Conservation (phyloP, 2,888 invertebrate genomes). For the Drosophila meridiana region DNA sequence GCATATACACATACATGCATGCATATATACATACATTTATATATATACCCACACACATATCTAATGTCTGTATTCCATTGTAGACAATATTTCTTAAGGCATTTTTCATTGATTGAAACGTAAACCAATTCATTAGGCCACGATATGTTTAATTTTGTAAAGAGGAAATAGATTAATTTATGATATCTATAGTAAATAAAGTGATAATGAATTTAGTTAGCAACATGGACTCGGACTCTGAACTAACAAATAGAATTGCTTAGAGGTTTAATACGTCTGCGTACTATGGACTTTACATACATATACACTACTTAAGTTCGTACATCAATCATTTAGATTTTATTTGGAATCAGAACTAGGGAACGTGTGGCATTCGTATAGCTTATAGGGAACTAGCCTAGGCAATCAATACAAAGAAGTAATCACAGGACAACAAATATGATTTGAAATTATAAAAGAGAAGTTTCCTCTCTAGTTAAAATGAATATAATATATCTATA, state of each 20-base stretch:
- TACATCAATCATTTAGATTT: not conserved
- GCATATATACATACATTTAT: not conserved
- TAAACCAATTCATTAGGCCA: conserved; percentile 22
- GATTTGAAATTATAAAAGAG: no score
- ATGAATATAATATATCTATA: no score
- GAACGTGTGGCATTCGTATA: not conserved
- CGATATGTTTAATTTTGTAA: not conserved
- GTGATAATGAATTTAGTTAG: conserved; percentile 10
- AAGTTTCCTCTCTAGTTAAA: no score
- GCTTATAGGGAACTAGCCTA: not conserved
- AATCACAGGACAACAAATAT: no score
- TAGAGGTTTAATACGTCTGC: not conserved
- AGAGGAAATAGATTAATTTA: conserved; percentile 16
- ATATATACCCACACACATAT: not conserved
- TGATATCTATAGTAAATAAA: conserved; percentile 4
- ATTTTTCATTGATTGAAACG: conserved; percentile 24
- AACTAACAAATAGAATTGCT: not conserved
- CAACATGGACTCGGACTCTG: conserved; percentile 4
- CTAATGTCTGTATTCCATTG: not conserved
- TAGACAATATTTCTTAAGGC: not conserved
- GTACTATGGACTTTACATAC: not conserved
- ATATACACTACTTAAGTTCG: not conserved
- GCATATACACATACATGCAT: not conserved
- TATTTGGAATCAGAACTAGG: not conserved
- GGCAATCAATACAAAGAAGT: not conserved